Evolutionary conservation across 1,140 invertebrate species (phyloP).

Genomic region (Drosophila melanica): DNA sequence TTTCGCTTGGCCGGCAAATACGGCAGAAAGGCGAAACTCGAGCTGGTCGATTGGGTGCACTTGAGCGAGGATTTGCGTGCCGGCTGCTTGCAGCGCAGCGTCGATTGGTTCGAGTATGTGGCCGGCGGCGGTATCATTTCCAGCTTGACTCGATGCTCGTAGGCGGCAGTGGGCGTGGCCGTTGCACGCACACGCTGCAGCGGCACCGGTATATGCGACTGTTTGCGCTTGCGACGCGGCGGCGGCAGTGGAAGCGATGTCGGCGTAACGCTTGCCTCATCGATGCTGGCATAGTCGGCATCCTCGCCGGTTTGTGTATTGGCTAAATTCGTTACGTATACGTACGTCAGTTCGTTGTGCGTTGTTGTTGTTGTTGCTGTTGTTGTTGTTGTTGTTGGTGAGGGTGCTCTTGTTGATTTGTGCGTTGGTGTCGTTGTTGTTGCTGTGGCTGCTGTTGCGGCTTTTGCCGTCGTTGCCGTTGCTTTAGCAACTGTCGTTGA

Average conservation of each 20-base stretch:
- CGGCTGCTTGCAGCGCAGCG: slow-evolving; percentile 55
- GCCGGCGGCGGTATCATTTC: slow-evolving; percentile 72
- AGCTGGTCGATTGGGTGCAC: slow-evolving; percentile 77
- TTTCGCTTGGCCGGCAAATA: slow-evolving; percentile 77
- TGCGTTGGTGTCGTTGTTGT: slow-evolving; percentile 37
- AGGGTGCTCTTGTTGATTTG: slow-evolving; percentile 13
- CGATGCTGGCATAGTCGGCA: slow-evolving; percentile 64
- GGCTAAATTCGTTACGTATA: slow-evolving; percentile 83
- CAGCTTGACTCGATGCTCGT: slow-evolving; percentile 70
- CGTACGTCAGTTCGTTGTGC: slow-evolving; percentile 82
- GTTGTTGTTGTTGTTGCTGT: slow-evolving; percentile 35
- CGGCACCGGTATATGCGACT: slow-evolving; percentile 69
- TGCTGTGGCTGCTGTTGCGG: slow-evolving; percentile 35
- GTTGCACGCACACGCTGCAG: slow-evolving; percentile 29
- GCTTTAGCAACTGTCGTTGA: slow-evolving; percentile 43
- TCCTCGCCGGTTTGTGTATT: slow-evolving; percentile 64
- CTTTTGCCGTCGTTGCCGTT: slow-evolving; percentile 30
- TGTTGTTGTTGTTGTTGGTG: slow-evolving; percentile 30
- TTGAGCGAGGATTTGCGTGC: slow-evolving; percentile 65
- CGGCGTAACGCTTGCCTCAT: slow-evolving; percentile 18
- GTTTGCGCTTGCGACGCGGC: slow-evolving; percentile 66
- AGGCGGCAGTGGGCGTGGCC: slow-evolving; percentile 50
- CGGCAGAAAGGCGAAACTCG: slow-evolving; percentile 80
- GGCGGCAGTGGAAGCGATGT: slow-evolving; percentile 26
- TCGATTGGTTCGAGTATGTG: slow-evolving; percentile 79